Percentiles rank a stretch among this genome's conserved stretches.
Conservation (phyloP, 2,113 vertebrate genomes). For the Stomatorhinus ivindoensis region DNA sequence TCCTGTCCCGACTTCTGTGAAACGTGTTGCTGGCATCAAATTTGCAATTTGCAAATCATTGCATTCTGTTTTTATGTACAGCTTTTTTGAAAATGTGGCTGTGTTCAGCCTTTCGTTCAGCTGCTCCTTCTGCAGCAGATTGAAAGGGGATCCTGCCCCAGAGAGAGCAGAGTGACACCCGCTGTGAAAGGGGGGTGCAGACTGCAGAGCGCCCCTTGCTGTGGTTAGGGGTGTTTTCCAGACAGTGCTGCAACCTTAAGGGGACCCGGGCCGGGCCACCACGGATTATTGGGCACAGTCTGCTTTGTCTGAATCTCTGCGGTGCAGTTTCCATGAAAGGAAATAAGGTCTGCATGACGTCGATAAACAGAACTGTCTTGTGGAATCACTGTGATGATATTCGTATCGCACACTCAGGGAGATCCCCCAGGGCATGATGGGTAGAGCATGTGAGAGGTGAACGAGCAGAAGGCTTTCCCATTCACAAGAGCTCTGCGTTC, state of each 20-base stretch:
- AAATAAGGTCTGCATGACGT: conserved; percentile 27
- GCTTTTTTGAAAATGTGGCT: neutral
- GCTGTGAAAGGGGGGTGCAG: neutral
- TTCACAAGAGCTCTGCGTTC: conserved; percentile 54
- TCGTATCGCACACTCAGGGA: conserved; percentile 42
- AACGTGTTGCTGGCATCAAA: neutral
- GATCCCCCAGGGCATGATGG: conserved; percentile 33
- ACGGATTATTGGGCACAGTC: neutral
- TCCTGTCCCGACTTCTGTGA: neutral
- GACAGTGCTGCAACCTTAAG: neutral
- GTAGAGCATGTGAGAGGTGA: conserved; percentile 45
- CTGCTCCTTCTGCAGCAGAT: neutral
- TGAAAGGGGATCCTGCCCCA: neutral
- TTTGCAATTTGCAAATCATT: neutral
- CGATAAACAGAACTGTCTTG: conserved; percentile 45
- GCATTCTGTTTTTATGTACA: neutral
- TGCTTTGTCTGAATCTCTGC: neutral
- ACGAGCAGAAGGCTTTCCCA: conserved; percentile 45
- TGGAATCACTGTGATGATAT: conserved; percentile 44
- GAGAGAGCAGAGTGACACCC: neutral
- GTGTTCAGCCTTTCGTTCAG: neutral
- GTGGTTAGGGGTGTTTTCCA: neutral
- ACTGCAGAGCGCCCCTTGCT: neutral
- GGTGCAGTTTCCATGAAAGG: conserved; percentile 27
- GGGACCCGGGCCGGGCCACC: neutral